Evolutionary conservation across 2,113 vertebrate genomes (phyloP), one percentile per base, ranked within the genome.

Genomic region (Porphyrio hochstetteri): DNA sequence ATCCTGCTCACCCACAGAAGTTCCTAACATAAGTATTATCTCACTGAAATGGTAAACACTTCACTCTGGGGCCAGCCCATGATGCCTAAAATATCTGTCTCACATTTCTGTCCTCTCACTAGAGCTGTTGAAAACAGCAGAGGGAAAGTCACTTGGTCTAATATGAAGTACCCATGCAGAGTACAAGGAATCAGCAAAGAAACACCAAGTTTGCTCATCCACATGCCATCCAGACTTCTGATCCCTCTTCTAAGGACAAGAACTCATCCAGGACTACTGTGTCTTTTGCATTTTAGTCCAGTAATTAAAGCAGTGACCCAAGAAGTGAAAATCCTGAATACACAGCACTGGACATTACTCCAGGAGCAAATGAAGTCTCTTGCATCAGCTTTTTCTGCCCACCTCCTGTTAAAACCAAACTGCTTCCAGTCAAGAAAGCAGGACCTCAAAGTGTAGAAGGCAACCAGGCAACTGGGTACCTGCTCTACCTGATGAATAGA

Each of bases 1-100:
- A 35, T 38, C 19, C 38, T 0, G 0, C 10, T 69, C 1, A 0
- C 38, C 35, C 71, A 69, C 33, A 18, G 23, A 82, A 56, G 10
- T 69, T 72, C 59, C 67, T 80, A 69, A 71, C 6, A 6, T 36
- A 79, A 82, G 8, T 68, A 85, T 85, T 64, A 42, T 50, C 61
- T 93, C 71, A 88, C 33, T 28, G 69, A 65, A 88, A 72, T n/a
- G 42, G 27, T 64, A 90, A 93, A 71, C 35, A 38, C 31, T 57
- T 92, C 68, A 31, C 23, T 82, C 63, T 71, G 38, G 38, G 67
- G 33, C 42, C 27, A 85, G 79, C 31, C n/a, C 57, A 28, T 60
- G 33, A 21, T 61, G 27, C 50, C 71, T 72, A 69, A 80, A 90
- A 86, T 86, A 95, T 21, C 91, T 64, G 33, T 27, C 28, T 86